These are phyloP conservation scores for Phyllotreta cruciferae DNA, from an alignment of 2,888 invertebrate genomes.

Conservation along the genomic window DNA sequence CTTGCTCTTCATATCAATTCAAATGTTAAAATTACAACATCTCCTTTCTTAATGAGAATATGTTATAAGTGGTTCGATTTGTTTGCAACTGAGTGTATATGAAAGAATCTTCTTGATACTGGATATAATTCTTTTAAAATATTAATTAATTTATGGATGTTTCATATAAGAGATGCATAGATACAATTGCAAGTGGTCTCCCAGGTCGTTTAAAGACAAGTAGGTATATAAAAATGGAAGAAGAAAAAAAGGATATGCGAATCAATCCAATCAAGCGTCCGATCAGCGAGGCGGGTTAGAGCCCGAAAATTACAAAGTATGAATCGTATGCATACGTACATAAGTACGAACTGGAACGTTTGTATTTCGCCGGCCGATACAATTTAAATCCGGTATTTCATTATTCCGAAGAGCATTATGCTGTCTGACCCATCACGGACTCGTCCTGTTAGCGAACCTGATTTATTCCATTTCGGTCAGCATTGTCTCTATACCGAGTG, in stretches of 20 bases:
- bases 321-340: constrained; percentile 46
- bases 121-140: too few relatives aligned
- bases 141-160: too few relatives aligned
- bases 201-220: too few relatives aligned
- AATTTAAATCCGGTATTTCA: constrained; percentile 59
- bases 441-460: constrained; percentile 58
- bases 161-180: too few relatives aligned
- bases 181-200: too few relatives aligned
- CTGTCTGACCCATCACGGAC: constrained; percentile 53
- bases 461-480: constrained; percentile 58
- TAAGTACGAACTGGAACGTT: constrained; percentile 36
- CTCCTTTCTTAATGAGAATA: too few relatives aligned
- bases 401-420: constrained; percentile 57
- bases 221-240: neutral
- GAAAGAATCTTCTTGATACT: too few relatives aligned
- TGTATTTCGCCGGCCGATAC: constrained; percentile 51
- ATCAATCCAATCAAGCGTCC: constrained; percentile 2
- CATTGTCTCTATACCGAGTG: constrained; percentile 52
- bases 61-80: too few relatives aligned
- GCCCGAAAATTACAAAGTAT: constrained; percentile 51
- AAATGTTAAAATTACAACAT: too few relatives aligned
- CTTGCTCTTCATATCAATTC: too few relatives aligned
- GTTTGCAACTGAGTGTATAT: too few relatives aligned
- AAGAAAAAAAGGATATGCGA: constrained; percentile 1
- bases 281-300: constrained; percentile 11